Evolutionary conservation across 1,140 invertebrate genomes (phyloP).

Genomic region (Drosophila paulistorum): DNA sequence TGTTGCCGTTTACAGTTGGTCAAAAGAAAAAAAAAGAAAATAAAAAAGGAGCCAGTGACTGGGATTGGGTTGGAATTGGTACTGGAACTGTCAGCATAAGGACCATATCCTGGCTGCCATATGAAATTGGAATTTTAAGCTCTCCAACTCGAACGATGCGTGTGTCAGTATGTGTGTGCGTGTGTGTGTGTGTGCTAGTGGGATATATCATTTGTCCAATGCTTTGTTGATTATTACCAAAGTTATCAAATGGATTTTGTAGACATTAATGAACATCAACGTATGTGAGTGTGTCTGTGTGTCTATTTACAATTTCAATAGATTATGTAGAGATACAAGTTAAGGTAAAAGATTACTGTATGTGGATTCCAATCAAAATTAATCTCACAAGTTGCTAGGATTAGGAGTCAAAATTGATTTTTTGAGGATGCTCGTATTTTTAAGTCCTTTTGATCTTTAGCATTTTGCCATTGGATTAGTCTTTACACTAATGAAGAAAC

Average conservation of each 20-base stretch:
- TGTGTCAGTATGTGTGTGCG: constrained; percentile 19
- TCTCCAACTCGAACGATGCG: constrained; percentile 3
- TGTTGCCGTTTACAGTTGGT: constrained; percentile 54
- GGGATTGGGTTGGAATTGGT: not conserved
- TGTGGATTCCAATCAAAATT: constrained; percentile 9
- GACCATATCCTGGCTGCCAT: constrained; percentile 41
- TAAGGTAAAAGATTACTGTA: constrained; percentile 8
- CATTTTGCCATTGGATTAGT: not conserved
- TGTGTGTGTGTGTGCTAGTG: constrained; percentile 17
- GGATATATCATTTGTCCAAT: constrained; percentile 47
- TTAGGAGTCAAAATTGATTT: not conserved
- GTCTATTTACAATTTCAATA: constrained; percentile 43
- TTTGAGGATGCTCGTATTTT: not conserved
- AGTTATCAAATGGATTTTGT: constrained; percentile 42
- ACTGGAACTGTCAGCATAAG: not conserved
- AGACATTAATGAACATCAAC: constrained; percentile 43
- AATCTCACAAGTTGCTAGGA: not conserved
- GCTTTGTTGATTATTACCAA: constrained; percentile 65
- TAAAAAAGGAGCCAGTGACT: constrained; percentile 36
- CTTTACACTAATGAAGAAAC: constrained; percentile 5
- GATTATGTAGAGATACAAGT: constrained; percentile 7
- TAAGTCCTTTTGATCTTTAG: not conserved
- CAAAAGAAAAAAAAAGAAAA: constrained; percentile 23
- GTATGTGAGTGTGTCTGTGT: not conserved
- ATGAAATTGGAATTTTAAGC: constrained; percentile 61